Evolutionary conservation across 2,797 vertebrate genomes (phyloP), one percentile per base, ranked within the genome.

Genomic region (Meda fulgida): DNA sequence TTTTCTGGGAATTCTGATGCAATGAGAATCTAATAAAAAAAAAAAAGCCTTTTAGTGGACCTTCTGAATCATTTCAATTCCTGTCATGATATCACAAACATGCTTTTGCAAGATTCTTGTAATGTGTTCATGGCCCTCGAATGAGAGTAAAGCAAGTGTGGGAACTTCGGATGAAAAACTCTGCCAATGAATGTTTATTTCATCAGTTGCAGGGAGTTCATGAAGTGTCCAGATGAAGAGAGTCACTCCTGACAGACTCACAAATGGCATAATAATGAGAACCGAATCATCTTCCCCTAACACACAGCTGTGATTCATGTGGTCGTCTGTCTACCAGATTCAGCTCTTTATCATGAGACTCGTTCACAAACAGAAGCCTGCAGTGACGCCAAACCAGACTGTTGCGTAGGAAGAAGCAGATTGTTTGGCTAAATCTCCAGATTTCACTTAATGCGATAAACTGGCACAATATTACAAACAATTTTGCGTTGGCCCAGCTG

Each of bases 301-400:
- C 23, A 21, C 34, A 23, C 51, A 81, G 67, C 67, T 71, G 79
- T 58, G 66, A 21, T 46, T 81, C 36, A 60, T 46, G 69, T 23
- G 69, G 36, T 55, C 58, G 19, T 55, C 60, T 84, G 10, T 31
- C 60, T 26, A 13, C 55, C 51, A 18, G 46, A 75, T 67, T 55
- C 60, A 40, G 76, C 71, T 83, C 71, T 77, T 78, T 84, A 78
- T 84, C 73, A 69, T 31, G 34, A 77, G 48, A 70, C 73, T 18
- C 5, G 26, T 67, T 78, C 73, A 55, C 82, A 78, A 84, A 84
- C 82, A 77, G 82, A 84, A 84, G 82, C 73, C 16, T n/a, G 81
- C 26, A 51, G 34, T 29, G 81, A 51, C 31, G 43, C 73, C 34
- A 69, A 84, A 84, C 36, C 82, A 69, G 73, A 84, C 23, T n/a